A percentile compares a stretch with the other conserved stretches of the same genome.
Evolutionary conservation across 2,888 invertebrate genomes (phyloP).

Genomic region (Mimachlamys varia): DNA sequence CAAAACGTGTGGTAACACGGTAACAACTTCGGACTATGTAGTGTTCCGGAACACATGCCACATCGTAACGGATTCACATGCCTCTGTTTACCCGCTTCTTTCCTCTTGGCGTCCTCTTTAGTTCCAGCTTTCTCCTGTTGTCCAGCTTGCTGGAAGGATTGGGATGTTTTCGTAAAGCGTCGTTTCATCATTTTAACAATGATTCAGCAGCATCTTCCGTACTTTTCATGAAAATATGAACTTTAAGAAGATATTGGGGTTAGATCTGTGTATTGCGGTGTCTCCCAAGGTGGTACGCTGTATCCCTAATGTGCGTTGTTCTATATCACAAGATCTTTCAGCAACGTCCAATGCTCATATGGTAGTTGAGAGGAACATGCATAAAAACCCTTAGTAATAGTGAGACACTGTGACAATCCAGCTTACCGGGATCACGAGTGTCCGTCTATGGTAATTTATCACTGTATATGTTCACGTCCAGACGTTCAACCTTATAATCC

Average conservation of each 20-base stretch:
- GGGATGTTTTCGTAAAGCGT: conserved; percentile 17
- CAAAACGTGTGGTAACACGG: conserved; percentile 7
- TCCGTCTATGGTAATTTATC: neutral
- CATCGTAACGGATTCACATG: neutral
- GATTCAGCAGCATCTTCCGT: neutral
- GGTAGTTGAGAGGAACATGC: no score
- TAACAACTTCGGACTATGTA: neutral
- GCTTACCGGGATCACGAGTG: no score
- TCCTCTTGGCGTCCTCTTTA: neutral
- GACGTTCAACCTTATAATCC: neutral
- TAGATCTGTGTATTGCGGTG: no score
- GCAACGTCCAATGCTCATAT: no score
- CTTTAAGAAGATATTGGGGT: no score
- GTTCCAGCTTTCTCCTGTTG: neutral
- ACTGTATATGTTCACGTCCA: neutral
- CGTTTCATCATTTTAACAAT: neutral
- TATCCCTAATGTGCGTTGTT: no score
- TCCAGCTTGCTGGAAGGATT: neutral
- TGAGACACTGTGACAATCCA: no score
- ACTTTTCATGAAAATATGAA: no score
- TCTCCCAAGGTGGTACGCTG: no score
- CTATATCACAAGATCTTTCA: no score
- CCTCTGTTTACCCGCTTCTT: neutral
- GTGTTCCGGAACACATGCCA: conserved; percentile 18
- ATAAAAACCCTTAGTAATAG: no score